Conservation (phyloP, 1,140 invertebrate species). For the Dolichoris vasculosae region DNA sequence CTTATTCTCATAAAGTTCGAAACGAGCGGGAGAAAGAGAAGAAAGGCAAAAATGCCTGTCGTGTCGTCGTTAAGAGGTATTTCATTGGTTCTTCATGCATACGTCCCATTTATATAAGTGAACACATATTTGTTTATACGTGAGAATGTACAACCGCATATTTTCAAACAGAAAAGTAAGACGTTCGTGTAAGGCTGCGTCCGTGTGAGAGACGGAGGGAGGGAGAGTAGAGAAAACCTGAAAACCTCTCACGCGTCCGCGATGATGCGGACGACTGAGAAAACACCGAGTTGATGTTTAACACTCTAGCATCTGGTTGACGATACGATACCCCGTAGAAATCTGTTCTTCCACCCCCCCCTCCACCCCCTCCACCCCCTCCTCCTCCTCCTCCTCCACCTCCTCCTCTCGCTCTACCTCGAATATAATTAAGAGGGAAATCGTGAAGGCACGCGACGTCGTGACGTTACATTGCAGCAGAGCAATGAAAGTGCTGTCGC, state of each 20-base stretch:
- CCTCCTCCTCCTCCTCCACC: neutral
- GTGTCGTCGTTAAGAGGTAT: neutral
- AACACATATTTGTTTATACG: neutral
- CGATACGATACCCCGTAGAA: slow-evolving; percentile 36
- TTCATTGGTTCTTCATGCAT: neutral
- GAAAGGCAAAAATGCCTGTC: neutral
- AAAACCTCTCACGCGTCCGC: neutral
- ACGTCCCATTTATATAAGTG: neutral
- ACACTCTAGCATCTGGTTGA: slow-evolving; percentile 39
- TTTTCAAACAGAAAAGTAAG: slow-evolving; percentile 1
- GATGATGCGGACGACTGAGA: slow-evolving; percentile 26
- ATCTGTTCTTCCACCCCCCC: neutral
- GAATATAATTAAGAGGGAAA: slow-evolving; percentile 52
- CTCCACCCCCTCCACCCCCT: no score
- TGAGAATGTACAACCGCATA: slow-evolving; percentile 15
- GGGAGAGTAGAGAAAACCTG: neutral
- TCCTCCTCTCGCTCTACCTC: no score
- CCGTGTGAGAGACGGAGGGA: neutral
- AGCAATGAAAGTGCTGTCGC: slow-evolving; percentile 43
- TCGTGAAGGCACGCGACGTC: slow-evolving; percentile 28
- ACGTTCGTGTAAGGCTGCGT: neutral
- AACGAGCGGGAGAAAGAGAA: neutral
- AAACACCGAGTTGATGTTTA: slow-evolving; percentile 37
- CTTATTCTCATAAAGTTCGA: neutral
- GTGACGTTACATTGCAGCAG: slow-evolving; percentile 23